Percentiles rank a stretch among this genome's conserved stretches.
Evolutionary conservation across 2,113 vertebrate genomes (phyloP).

Genomic region (Rissa tridactyla): DNA sequence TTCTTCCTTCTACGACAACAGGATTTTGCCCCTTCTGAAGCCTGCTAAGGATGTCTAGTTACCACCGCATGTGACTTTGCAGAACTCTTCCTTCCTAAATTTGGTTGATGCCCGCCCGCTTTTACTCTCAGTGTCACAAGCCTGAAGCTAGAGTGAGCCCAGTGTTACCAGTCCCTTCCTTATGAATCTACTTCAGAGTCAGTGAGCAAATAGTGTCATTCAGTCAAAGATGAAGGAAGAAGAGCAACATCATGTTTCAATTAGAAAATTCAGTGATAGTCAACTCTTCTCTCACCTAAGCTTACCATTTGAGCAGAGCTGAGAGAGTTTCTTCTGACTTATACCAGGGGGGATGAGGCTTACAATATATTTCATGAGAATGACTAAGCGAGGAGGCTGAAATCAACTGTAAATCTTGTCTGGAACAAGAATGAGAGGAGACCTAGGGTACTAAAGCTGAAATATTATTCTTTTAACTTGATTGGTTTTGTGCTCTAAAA

Average conservation of each 20-base stretch:
- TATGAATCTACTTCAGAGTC: neutral
- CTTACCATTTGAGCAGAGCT: neutral
- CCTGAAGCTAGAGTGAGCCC: neutral
- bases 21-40: neutral
- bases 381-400: neutral
- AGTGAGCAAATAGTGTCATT: neutral
- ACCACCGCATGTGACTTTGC: neutral
- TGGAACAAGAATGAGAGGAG: neutral
- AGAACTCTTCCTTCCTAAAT: neutral
- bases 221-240: neutral
- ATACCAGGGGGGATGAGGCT: neutral
- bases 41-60: neutral
- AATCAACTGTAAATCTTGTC: neutral
- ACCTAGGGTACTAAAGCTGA: neutral
- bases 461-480: slow-evolving; percentile 36
- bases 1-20: neutral
- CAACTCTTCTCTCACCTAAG: neutral
- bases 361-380: neutral
- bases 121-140: neutral
- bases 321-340: neutral
- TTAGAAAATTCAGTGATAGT: neutral
- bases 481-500: neutral
- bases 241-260: neutral
- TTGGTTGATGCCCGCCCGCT: neutral
- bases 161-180: neutral